Percentiles rank a stretch among this genome's conserved stretches.
These are phyloP conservation scores for Brachyhypopomus occidentalis DNA, from an alignment of 2,113 vertebrate species.

Conservation along the genomic window DNA sequence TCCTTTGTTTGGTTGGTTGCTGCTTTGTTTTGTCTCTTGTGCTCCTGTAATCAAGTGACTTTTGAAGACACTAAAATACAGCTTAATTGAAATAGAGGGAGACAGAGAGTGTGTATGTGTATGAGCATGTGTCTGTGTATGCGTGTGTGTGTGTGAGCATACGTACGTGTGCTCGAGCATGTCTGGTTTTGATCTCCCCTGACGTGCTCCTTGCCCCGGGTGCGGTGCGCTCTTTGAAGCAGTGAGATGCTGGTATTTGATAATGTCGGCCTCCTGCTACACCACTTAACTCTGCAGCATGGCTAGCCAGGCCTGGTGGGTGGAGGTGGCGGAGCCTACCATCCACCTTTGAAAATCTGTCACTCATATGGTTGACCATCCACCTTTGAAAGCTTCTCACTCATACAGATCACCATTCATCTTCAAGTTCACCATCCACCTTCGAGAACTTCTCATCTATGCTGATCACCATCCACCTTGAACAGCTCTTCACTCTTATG, in stretches of 20 bases:
- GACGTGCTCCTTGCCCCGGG: background rate
- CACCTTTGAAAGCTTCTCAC: background rate
- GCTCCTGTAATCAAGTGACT: too few species aligned
- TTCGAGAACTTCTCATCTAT: background rate
- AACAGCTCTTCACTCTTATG: background rate
- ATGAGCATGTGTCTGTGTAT: background rate
- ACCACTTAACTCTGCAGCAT: background rate
- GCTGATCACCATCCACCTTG: too few species aligned
- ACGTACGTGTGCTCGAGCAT: background rate
- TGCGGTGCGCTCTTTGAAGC: background rate
- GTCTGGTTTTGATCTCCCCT: constrained; percentile 4
- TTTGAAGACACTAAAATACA: too few species aligned
- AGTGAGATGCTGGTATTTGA: background rate
- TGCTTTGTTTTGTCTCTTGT: too few species aligned
- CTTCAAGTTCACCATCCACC: too few species aligned
- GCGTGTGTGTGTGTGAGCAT: too few species aligned
- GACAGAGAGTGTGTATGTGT: background rate
- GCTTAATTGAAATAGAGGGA: constrained; percentile 1
- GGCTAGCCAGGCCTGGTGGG: background rate
- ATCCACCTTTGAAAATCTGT: too few species aligned
- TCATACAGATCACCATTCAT: background rate
- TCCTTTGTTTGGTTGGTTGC: too few species aligned
- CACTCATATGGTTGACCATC: background rate
- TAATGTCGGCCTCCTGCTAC: background rate
- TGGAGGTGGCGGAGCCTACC: background rate